A percentile compares a stretch with the other conserved stretches of the same genome.
These are phyloP conservation scores for Gastrophryne carolinensis DNA, from an alignment of 2,797 vertebrate species.

Conservation along the genomic window DNA sequence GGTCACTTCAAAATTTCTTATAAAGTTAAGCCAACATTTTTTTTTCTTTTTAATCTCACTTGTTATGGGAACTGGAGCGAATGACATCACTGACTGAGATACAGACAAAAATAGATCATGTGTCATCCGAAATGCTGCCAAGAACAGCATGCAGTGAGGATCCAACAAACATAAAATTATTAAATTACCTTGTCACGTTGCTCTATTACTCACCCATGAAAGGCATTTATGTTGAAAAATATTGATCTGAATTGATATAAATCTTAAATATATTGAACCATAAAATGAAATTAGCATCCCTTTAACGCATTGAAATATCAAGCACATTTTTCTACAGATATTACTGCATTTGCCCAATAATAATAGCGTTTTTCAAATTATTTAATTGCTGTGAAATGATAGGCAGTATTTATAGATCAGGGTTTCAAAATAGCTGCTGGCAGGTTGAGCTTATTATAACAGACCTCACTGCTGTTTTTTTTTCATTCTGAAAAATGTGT, in stretches of 20 bases:
- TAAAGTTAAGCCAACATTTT: neutral
- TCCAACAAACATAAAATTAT: constrained; percentile 16
- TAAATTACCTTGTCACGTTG: constrained; percentile 26
- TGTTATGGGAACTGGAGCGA: neutral
- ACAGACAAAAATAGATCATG: constrained; percentile 9
- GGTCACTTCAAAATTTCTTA: neutral
- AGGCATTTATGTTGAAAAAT: constrained; percentile 35
- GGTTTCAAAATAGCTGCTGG: neutral
- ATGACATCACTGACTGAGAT: neutral
- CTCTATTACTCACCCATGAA: constrained; percentile 26
- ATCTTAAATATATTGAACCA: constrained; percentile 27
- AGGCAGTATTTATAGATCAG: neutral
- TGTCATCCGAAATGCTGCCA: constrained; percentile 24
- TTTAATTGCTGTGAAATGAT: neutral
- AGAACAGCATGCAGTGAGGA: constrained; percentile 28
- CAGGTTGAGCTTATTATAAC: neutral
- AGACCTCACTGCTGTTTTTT: neutral
- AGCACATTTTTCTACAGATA: neutral
- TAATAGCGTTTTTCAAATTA: neutral
- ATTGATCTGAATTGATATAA: constrained; percentile 41
- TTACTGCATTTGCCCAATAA: neutral
- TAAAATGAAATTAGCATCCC: constrained; percentile 17
- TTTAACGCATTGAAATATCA: constrained; percentile 19
- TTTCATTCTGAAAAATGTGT: neutral
- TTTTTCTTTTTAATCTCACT: neutral